A percentile compares a stretch with the other conserved stretches of the same genome.
Evolutionary conservation across 2,888 invertebrate genomes (phyloP).

Genomic region (Fabriciana adippe): DNA sequence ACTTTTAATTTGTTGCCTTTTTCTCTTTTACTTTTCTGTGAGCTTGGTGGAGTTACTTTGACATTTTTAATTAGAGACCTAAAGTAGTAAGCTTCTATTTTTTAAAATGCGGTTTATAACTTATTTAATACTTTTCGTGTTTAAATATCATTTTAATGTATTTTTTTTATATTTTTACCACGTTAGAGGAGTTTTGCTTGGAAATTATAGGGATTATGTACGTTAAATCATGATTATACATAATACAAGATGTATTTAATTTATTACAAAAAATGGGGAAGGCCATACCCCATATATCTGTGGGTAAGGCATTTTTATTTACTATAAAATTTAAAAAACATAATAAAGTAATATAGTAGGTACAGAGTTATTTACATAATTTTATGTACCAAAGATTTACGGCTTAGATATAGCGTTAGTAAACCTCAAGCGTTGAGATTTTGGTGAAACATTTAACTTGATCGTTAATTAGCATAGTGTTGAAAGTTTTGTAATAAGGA

Average conservation of each 20-base stretch:
- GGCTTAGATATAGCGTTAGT: not conserved
- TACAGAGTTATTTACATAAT: not conserved
- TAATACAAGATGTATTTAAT: too few species aligned
- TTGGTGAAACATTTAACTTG: conserved; percentile 7
- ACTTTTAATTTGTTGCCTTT: conserved; percentile 25
- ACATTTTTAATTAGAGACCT: conserved; percentile 26
- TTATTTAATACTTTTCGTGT: not conserved
- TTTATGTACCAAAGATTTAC: not conserved
- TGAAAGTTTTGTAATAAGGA: conserved; percentile 21
- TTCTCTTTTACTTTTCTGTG: conserved; percentile 12
- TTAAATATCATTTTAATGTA: not conserved
- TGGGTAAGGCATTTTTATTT: not conserved
- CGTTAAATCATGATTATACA: too few species aligned
- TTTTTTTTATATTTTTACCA: not conserved
- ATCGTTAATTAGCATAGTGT: conserved; percentile 8
- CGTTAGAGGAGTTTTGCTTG: too few species aligned
- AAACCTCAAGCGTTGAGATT: conserved; percentile 14
- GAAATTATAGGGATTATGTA: too few species aligned
- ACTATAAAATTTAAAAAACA: not conserved
- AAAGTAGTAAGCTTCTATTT: not conserved
- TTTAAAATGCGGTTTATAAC: not conserved
- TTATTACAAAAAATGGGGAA: too few species aligned
- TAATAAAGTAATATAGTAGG: not conserved
- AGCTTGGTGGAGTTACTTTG: not conserved
- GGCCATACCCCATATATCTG: too few species aligned